phyloP scores from a whole-genome alignment of 1,140 invertebrate species.

The Grapholita molesta region DNA sequence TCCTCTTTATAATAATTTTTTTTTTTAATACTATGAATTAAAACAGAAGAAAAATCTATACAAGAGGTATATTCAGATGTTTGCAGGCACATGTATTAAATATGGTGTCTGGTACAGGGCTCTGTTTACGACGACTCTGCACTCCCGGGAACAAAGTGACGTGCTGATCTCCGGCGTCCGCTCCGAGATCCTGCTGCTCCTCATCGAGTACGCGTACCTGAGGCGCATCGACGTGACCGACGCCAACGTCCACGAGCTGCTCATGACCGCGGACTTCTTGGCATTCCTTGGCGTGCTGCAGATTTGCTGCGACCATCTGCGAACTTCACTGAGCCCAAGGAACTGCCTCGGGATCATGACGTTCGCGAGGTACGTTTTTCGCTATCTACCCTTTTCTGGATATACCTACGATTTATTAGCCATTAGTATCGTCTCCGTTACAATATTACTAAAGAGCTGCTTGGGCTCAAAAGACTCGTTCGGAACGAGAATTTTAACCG shows the following conservation, averaged over 20 bases:
- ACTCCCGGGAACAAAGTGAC: conserved; percentile 82
- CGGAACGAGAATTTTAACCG: too few species aligned
- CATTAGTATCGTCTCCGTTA: too few species aligned
- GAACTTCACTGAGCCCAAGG: conserved; percentile 80
- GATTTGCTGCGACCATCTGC: conserved; percentile 87
- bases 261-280: conserved; percentile 89
- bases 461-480: too few species aligned
- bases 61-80: too few species aligned
- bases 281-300: conserved; percentile 87
- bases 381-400: too few species aligned
- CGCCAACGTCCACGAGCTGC: conserved; percentile 87
- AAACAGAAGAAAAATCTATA: too few species aligned
- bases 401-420: too few species aligned
- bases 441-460: too few species aligned
- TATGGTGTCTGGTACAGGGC: conserved; percentile 78
- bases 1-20: too few species aligned
- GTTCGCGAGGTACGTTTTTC: conserved; percentile 84
- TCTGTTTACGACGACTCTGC: conserved; percentile 89
- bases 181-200: conserved; percentile 84
- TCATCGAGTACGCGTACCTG: conserved; percentile 91
- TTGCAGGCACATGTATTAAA: too few species aligned
- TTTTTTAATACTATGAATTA: too few species aligned
- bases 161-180: conserved; percentile 87
- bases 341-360: conserved; percentile 91
- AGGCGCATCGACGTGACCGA: conserved; percentile 83